Evolutionary conservation across 2,113 vertebrate genomes (phyloP), one percentile per base, ranked within the genome.

Genomic region (Dipodomys merriami): DNA sequence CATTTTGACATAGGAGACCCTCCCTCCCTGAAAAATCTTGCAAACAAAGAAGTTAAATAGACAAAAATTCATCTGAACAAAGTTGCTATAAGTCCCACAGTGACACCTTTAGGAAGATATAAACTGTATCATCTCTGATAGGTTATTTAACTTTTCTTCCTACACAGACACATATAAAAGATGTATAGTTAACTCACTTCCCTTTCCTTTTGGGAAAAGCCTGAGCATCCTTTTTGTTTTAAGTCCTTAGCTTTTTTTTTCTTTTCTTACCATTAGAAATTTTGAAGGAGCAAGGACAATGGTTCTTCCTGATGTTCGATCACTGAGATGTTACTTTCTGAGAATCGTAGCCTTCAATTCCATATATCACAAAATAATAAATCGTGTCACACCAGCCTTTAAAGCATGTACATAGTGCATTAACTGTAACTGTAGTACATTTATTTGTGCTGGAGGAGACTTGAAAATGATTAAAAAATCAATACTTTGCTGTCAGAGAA

Each of bases 391-490:
- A 96, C 96, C 82, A 92, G 88, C 97, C 27, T 97, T 98, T 98
- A 98, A 98, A 98, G 97, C 97, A 4, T 98, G 97, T 98, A 98
- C 96, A 98, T 97, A 98, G 97, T 98, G 98, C 98, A 98, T 98
- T 98, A 98, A 98, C 98, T 98, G 98, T 98, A 98, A 98, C 98
- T 98, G 97, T 98, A 98, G 98, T 98, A 98, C 98, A 98, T 98
- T 98, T 99, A 98, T 98, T 98, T 98, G 98, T 98, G 97, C 98
- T 98, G 98, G 97, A 98, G 98, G 98, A 98, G 98, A 97, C 98
- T 98, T 97, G 97, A 98, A 98, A 99, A 99, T 99, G 98, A 99
- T 99, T 99, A 98, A 98, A 98, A 98, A 99, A 99, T 99, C 98
- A 98, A 99, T 99, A 98, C 95, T 98, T 98, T 96, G 96, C 98